A percentile compares a stretch with the other conserved stretches of the same genome.
Evolutionary conservation across 2,888 invertebrate species (phyloP).

Genomic region (Cataglyphis altisquamis): DNA sequence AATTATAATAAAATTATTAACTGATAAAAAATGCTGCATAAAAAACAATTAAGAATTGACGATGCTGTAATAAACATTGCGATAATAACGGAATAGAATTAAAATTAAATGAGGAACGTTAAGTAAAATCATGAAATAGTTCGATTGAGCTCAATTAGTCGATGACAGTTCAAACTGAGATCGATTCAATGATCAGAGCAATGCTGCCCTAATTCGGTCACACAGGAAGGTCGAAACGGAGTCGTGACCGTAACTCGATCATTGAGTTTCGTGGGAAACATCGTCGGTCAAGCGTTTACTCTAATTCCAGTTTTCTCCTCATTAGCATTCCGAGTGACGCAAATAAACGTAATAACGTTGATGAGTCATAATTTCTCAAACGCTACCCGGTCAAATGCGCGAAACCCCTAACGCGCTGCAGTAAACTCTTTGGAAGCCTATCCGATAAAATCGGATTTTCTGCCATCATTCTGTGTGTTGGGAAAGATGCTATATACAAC

Average conservation of each 20-base stretch:
- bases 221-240: conserved; percentile 4
- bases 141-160: not conserved
- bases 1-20: not conserved
- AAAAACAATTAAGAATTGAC: not conserved
- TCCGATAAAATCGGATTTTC: conserved; percentile 2
- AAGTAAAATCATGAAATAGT: conserved; percentile 22
- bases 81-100: not conserved
- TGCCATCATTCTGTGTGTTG: not conserved
- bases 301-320: conserved; percentile 50
- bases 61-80: not conserved
- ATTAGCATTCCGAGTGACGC: conserved; percentile 45
- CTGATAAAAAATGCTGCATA: not conserved
- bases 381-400: not conserved
- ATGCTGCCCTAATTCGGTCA: not conserved
- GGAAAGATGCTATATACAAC: not conserved
- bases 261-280: conserved; percentile 40
- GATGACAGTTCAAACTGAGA: conserved; percentile 33
- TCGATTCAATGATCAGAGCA: conserved; percentile 18
- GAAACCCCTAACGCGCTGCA: not conserved
- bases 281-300: conserved; percentile 7
- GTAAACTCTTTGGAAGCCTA: not conserved
- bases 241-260: conserved; percentile 32
- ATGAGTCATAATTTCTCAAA: conserved; percentile 32
- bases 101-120: not conserved
- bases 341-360: conserved; percentile 21